phyloP scores from a whole-genome alignment of 1,140 invertebrate genomes.

The Saccostrea cuccullata region DNA sequence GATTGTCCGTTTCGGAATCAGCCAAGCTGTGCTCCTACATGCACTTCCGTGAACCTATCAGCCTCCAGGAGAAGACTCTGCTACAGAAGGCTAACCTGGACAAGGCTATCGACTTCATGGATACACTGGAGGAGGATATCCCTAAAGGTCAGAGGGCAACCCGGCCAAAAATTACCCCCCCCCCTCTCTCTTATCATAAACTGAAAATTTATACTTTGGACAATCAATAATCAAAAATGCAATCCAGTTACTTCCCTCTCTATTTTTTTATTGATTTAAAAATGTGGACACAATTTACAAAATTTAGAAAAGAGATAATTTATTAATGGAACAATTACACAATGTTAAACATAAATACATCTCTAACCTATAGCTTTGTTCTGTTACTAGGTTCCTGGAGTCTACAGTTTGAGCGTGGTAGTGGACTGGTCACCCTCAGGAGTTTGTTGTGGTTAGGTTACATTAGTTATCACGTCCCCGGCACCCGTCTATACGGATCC shows the following conservation, averaged over 20 bases:
- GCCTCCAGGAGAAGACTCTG: constrained; percentile 73
- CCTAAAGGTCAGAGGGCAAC: constrained; percentile 72
- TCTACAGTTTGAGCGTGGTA: constrained; percentile 78
- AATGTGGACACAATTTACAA: no score
- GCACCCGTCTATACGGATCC: constrained; percentile 74
- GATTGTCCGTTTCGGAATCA: constrained; percentile 76
- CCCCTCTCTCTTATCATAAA: no score
- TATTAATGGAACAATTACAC: no score
- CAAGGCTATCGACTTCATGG: constrained; percentile 79
- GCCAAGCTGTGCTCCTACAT: constrained; percentile 78
- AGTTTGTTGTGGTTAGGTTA: constrained; percentile 78
- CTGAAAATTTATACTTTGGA: no score
- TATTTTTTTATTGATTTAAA: no score
- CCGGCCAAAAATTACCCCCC: not conserved
- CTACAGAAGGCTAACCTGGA: constrained; percentile 76
- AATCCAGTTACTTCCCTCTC: no score
- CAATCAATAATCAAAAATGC: no score
- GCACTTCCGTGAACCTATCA: constrained; percentile 76
- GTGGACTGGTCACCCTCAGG: constrained; percentile 75
- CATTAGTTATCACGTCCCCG: constrained; percentile 78
- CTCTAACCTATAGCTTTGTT: no score
- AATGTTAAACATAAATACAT: no score
- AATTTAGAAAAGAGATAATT: no score
- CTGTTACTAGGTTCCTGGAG: constrained; percentile 76
- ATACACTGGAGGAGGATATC: constrained; percentile 78